Base-by-base conservation (phyloP, 2,797 vertebrate species). In the Leuciscus waleckii region DNA sequence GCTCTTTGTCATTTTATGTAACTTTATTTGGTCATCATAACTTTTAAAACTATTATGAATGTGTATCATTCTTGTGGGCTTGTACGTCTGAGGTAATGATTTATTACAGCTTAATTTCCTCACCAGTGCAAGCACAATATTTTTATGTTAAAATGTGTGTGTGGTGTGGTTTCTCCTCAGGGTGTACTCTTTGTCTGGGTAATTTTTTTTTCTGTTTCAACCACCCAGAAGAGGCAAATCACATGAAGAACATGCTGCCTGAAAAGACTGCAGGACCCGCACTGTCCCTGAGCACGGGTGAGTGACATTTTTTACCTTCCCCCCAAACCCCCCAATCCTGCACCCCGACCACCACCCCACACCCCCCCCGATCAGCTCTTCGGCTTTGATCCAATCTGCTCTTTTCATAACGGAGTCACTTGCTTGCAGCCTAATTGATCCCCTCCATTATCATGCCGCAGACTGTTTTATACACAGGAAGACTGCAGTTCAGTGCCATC, bases 241-340 rank as follows among this genome's bases (percentile, higher is more conserved):
- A 87, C 89, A 94, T 95, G 93, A 89, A 74, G 88, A 95, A 92
- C 90, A 97, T 96, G 96, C 93, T 96, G 90, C 95, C 95, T 14
- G 95, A 96, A 85, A 95, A 95, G 93, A 95, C 89, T 74, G 92
- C 94, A 35, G 91, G 94, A 5, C 81, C 94, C 74, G 92, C 95
- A 16, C 90, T 96, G 90, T 93, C 91, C 90, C 92, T 90, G 71
- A 85, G 89, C 86, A 93, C 94, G 93, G 96, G 96, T 97, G 94
- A 88, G 79, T 21, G 35, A 73, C 51, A 26, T 43, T 10, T 54
- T 9, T 2, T 13, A 61, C 80, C 26, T 58, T 32, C 29, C 56
- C 16, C 14, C 46, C 46, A 2, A 43, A 11, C 3, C 41, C 10
- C 10, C 41, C 41, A 2, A 41, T 4, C 35, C 32, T 2, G 32